phyloP scores from a whole-genome alignment of 2,888 invertebrate species.

The Morpho helenor region DNA sequence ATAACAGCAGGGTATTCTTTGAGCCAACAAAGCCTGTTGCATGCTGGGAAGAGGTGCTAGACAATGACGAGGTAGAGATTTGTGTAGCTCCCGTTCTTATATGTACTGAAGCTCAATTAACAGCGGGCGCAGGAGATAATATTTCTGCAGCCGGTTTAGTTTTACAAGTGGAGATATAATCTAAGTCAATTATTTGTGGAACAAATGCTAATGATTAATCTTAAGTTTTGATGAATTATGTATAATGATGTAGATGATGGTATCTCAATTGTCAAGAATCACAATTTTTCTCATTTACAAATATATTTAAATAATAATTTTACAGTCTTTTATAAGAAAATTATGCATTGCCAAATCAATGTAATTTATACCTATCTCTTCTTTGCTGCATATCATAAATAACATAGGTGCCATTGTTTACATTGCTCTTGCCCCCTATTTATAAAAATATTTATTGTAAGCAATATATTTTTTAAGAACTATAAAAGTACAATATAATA shows the following conservation, averaged over 20 bases:
- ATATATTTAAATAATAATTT: no score
- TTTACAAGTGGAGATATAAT: slow-evolving; percentile 79
- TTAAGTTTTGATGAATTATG: no score
- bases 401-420: no score
- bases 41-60: slow-evolving; percentile 87
- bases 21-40: slow-evolving; percentile 86
- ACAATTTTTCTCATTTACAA: background rate
- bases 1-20: slow-evolving; percentile 80
- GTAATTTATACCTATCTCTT: no score
- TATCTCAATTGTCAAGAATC: background rate
- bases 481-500: background rate
- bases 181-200: slow-evolving; percentile 22
- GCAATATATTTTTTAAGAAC: no score
- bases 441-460: no score
- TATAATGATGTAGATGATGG: background rate
- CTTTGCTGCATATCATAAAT: no score
- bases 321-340: no score
- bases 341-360: no score
- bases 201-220: background rate
- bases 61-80: slow-evolving; percentile 77
- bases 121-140: slow-evolving; percentile 93
- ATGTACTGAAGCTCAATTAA: slow-evolving; percentile 88
- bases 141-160: slow-evolving; percentile 93
- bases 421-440: no score
- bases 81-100: slow-evolving; percentile 92